phyloP scores from a whole-genome alignment of 2,888 invertebrate species.

The Cephus nigrinus region DNA sequence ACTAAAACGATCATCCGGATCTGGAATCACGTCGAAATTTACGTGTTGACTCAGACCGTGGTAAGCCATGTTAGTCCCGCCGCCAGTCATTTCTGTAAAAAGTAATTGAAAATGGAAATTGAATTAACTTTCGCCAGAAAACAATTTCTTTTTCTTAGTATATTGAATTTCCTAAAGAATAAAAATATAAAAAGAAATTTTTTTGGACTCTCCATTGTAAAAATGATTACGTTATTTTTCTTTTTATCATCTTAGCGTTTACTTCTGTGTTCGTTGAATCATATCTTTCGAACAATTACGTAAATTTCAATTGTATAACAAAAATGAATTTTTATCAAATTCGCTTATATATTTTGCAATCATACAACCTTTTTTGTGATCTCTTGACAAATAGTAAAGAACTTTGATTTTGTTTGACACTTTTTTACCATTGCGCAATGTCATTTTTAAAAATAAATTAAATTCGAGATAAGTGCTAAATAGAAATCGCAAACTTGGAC shows the following conservation, averaged over 20 bases:
- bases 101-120: not conserved
- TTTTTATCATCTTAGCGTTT: not conserved
- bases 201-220: not conserved
- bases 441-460: not conserved
- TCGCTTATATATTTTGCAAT: not conserved
- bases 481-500: no score
- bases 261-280: not conserved
- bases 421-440: not conserved
- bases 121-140: not conserved
- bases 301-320: not conserved
- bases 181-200: not conserved
- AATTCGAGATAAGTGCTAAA: not conserved
- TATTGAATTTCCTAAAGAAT: not conserved
- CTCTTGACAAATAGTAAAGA: not conserved
- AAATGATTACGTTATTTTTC: not conserved
- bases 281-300: not conserved
- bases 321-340: not conserved
- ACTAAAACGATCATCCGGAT: slow-evolving; percentile 77
- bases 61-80: slow-evolving; percentile 68
- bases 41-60: slow-evolving; percentile 78
- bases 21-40: slow-evolving; percentile 76
- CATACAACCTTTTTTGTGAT: not conserved
- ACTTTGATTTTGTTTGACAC: not conserved
- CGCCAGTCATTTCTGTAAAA: slow-evolving; percentile 55
- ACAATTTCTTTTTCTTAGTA: not conserved